These are phyloP conservation scores for Spheniscus humboldti DNA, from an alignment of 2,797 vertebrate species.

Conservation along the genomic window DNA sequence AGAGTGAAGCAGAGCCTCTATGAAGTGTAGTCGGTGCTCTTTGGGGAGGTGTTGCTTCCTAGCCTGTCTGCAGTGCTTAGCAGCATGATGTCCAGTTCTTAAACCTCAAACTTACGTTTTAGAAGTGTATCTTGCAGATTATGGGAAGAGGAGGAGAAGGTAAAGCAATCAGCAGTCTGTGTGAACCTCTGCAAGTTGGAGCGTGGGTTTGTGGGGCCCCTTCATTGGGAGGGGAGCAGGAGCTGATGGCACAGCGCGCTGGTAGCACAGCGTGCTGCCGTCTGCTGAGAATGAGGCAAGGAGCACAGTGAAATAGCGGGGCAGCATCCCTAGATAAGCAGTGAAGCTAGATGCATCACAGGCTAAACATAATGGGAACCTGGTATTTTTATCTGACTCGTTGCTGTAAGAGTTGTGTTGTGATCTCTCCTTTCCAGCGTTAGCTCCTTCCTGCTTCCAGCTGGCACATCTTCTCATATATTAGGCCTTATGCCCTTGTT, in stretches of 20 bases:
- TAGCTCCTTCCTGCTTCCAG: background rate
- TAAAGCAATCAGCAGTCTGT: background rate
- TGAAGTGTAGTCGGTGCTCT: background rate
- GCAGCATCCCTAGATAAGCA: background rate
- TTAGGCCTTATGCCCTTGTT: background rate
- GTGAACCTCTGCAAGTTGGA: background rate
- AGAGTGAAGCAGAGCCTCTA: background rate
- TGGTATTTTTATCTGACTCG: background rate
- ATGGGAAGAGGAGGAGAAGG: background rate
- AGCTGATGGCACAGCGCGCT: background rate
- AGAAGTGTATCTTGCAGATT: background rate
- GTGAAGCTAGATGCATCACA: background rate
- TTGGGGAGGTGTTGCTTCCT: background rate
- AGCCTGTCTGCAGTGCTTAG: background rate
- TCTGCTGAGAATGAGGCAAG: background rate
- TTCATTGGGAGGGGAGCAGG: background rate
- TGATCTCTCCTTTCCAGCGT: background rate
- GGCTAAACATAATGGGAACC: background rate
- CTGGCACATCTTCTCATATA: background rate
- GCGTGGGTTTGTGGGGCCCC: rapidly evolving
- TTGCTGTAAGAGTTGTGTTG: background rate
- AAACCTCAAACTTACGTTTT: background rate
- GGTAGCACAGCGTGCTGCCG: background rate
- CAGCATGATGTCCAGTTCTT: background rate
- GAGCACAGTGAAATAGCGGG: background rate